phyloP scores from a whole-genome alignment of 1,140 invertebrate species.

The Popillia japonica region DNA sequence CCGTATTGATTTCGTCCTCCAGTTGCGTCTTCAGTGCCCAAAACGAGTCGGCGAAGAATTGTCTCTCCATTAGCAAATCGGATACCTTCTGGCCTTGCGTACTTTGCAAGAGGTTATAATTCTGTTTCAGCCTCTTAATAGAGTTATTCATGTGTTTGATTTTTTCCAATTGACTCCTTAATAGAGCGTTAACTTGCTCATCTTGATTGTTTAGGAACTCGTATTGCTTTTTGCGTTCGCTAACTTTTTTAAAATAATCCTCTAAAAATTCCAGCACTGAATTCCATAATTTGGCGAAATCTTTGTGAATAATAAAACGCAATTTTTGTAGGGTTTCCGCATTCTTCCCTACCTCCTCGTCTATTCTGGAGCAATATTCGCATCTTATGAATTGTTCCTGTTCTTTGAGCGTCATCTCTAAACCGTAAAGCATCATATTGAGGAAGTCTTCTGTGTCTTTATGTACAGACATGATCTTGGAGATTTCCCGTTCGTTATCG shows the following conservation, averaged over 20 bases:
- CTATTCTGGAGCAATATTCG: constrained; percentile 54
- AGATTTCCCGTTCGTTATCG: constrained; percentile 41
- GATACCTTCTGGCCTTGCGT: constrained; percentile 34
- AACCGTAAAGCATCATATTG: constrained; percentile 52
- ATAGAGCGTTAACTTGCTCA: constrained; percentile 47
- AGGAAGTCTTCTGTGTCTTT: constrained; percentile 50
- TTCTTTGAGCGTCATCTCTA: constrained; percentile 49
- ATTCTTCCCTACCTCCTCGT: constrained; percentile 51
- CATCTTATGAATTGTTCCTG: constrained; percentile 47
- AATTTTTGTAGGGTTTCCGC: constrained; percentile 46
- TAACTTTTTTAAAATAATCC: constrained; percentile 44
- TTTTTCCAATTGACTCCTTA: constrained; percentile 46
- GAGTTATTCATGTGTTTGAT: constrained; percentile 44
- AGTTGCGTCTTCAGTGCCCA: constrained; percentile 48
- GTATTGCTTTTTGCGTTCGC: constrained; percentile 48
- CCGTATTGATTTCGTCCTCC: constrained; percentile 46
- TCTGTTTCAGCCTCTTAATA: constrained; percentile 47
- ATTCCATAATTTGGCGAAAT: constrained; percentile 45
- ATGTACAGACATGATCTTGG: constrained; percentile 38
- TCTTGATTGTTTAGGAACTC: constrained; percentile 47
- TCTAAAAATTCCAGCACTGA: constrained; percentile 46
- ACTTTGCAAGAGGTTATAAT: constrained; percentile 32
- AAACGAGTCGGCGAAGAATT: constrained; percentile 49
- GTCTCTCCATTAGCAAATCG: constrained; percentile 43
- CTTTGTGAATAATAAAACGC: constrained; percentile 47